These are phyloP conservation scores for Grammomys surdaster DNA, from an alignment of 2,113 vertebrate genomes.

Conservation along the genomic window DNA sequence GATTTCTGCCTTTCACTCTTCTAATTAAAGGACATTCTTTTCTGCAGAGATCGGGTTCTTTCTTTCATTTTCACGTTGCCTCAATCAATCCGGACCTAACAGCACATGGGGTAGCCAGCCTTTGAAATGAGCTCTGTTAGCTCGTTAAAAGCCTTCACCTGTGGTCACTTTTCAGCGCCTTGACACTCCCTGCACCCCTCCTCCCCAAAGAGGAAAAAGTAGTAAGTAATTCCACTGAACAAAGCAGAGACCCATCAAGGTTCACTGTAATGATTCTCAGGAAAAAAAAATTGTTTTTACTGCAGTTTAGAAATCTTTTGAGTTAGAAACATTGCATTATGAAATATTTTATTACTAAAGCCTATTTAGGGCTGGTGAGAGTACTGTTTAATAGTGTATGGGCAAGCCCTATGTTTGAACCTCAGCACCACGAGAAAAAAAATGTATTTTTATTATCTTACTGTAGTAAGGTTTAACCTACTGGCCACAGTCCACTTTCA, in stretches of 20 bases:
- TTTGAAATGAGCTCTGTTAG: neutral
- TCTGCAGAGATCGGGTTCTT: neutral
- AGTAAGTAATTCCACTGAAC: neutral
- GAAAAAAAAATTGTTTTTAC: neutral
- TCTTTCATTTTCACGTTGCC: neutral
- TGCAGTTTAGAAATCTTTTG: slow-evolving; percentile 30
- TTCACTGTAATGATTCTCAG: slow-evolving; percentile 48
- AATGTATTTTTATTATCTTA: neutral
- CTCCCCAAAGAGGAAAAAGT: neutral
- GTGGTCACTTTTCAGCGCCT: neutral
- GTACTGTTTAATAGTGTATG: neutral
- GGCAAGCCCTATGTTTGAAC: neutral
- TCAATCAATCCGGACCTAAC: neutral
- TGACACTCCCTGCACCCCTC: neutral
- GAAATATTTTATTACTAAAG: neutral
- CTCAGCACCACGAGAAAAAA: neutral
- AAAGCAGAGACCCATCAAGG: neutral
- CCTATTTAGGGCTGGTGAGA: neutral
- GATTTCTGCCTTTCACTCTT: neutral
- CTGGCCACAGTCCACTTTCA: slow-evolving; percentile 11
- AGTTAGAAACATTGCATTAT: neutral
- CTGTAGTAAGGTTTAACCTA: slow-evolving; percentile 2
- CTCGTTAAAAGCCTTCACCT: neutral
- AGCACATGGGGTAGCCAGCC: rapidly evolving
- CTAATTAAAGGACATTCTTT: neutral